Evolutionary conservation across 2,113 vertebrate species (phyloP).

Genomic region (Montifringilla adamsi): DNA sequence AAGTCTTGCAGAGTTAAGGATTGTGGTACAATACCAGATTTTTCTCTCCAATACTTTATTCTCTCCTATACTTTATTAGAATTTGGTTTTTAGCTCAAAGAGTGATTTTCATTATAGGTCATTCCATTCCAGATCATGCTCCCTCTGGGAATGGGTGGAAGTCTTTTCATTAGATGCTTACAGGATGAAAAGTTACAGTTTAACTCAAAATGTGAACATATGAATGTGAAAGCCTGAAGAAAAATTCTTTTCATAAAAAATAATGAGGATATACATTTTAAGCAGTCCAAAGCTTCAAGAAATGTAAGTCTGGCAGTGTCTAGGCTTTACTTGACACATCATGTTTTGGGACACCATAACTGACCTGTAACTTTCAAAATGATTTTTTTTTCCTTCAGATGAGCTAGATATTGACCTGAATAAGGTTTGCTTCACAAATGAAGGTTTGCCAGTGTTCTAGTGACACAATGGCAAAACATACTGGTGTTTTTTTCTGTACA

Average conservation of each 20-base stretch:
- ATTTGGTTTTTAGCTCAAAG: background rate
- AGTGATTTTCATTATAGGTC: background rate
- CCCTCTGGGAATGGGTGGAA: constrained; percentile 51
- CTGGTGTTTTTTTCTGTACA: background rate
- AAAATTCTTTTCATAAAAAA: constrained; percentile 44
- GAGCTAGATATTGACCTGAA: background rate
- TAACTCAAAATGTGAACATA: constrained; percentile 35
- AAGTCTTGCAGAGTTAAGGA: background rate
- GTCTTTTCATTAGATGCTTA: constrained; percentile 41
- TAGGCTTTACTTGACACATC: background rate
- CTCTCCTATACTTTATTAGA: background rate
- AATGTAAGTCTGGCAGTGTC: background rate
- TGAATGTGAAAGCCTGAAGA: constrained; percentile 23
- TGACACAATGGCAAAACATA: background rate
- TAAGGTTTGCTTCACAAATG: background rate
- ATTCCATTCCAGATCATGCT: constrained; percentile 5
- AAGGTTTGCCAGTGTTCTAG: background rate
- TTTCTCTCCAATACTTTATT: background rate
- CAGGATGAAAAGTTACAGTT: constrained; percentile 11
- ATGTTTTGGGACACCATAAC: background rate
- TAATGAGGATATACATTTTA: background rate
- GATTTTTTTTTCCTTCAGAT: background rate
- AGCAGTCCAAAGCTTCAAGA: background rate
- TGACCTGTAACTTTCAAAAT: background rate
- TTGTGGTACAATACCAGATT: background rate